Evolutionary conservation across 2,888 invertebrate genomes (phyloP).

Genomic region (Dusona sp.): DNA sequence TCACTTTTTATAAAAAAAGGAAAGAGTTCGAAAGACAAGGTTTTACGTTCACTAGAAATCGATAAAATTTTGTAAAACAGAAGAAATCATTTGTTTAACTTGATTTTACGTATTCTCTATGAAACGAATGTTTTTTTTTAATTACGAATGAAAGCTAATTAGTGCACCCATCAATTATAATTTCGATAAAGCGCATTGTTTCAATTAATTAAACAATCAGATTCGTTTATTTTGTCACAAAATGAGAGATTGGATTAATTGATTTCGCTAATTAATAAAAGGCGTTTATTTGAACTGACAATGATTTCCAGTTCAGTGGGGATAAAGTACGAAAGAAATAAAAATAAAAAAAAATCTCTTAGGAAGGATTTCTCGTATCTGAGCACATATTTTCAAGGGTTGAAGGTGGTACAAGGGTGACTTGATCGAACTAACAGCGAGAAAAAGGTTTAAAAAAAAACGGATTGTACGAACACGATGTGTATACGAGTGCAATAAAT

Average conservation of each 20-base stretch:
- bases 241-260: background rate
- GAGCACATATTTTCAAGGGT: background rate
- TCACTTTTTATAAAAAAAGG: background rate
- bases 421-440: conserved; percentile 25
- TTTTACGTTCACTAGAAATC: background rate
- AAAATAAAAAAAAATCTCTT: background rate
- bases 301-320: background rate
- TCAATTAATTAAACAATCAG: background rate
- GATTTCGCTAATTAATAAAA: background rate
- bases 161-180: background rate
- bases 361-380: background rate
- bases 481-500: conserved; percentile 75
- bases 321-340: background rate
- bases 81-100: background rate
- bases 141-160: background rate
- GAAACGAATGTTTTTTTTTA: background rate
- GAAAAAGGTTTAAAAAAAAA: conserved; percentile 23
- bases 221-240: background rate
- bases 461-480: conserved; percentile 53
- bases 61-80: background rate
- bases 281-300: background rate
- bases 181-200: background rate
- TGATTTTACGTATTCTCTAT: background rate
- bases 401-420: background rate
- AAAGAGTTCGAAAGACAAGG: background rate